Evolutionary conservation across 2,888 invertebrate genomes (phyloP), one percentile per base, ranked within the genome.

Genomic region (Syrphus vitripennis): DNA sequence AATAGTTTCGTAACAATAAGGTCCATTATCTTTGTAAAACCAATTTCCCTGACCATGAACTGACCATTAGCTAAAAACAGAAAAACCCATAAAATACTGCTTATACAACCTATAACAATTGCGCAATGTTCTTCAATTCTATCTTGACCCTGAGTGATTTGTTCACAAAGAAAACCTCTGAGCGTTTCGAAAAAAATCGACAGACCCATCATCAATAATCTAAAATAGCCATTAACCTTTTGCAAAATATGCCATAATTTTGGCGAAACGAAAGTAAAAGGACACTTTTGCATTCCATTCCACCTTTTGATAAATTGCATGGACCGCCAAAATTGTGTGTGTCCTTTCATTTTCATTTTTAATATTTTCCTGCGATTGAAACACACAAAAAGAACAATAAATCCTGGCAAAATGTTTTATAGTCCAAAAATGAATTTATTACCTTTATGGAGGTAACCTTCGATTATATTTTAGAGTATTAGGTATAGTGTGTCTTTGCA

Each of bases 361-460:
- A 82, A 86, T 86, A 81, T 82, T 86, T 82, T 53, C 77, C 81
- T 37, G 45, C 40, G 42, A 63, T 4, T 67, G 24, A 55, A 72
- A 72, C 65, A 63, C 45, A 70, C 50, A 42, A 86, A 82, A 82
- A 72, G 72, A 63, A 82, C 72, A 82, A 86, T 82, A 86, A 86
- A 86, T 86, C 77, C 70, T 65, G 74, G 10, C 53, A 74, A 82
- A 86, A 82, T 86, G 86, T 67, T 86, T 82, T 82, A 86, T 70
- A 29, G 57, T 57, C 77, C 72, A 78, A 74, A 82, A 86, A 86
- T 82, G n/a, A 78, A 86, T 86, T 86, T 86, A 86, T 86, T 82
- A 74, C 82, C 63, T 74, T 86, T 70, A 65, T 31, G 63, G 50
- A 50, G 57, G 63, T 74, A 59, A 74, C 72, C 76, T 86, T 82